phyloP scores from a whole-genome alignment of 2,113 vertebrate genomes.

The Spea multiplicata region DNA sequence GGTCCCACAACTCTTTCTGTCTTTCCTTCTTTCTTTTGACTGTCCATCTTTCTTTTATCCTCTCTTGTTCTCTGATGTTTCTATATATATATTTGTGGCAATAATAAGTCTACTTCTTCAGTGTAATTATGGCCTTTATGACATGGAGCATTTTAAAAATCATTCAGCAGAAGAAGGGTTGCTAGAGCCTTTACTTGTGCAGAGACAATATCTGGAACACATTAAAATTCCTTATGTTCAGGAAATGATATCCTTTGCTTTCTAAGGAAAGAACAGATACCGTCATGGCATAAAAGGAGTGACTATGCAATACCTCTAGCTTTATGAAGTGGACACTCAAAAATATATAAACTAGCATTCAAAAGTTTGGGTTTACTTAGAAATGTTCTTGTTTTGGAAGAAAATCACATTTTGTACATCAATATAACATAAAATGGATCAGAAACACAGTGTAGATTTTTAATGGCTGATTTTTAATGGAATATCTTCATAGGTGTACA shows the following conservation, averaged over 20 bases:
- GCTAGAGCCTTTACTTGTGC: constrained; percentile 17
- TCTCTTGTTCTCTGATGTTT: neutral
- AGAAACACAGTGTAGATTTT: no score
- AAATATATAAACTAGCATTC: no score
- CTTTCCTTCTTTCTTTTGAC: neutral
- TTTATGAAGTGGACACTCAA: no score
- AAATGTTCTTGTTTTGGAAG: no score
- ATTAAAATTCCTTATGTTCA: constrained; percentile 22
- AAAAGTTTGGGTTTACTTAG: no score
- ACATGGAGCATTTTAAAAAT: neutral
- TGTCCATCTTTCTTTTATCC: no score
- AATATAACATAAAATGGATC: no score
- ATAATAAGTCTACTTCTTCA: neutral
- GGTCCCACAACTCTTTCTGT: neutral
- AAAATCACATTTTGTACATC: no score
- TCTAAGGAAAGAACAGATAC: constrained; percentile 20
- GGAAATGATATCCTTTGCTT: constrained; percentile 30
- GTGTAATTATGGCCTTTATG: neutral
- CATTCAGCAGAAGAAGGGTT: neutral
- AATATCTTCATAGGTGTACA: no score
- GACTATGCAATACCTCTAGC: neutral
- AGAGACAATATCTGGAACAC: constrained; percentile 23
- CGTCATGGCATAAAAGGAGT: neutral
- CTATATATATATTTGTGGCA: neutral
- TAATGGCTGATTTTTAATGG: no score